Conservation (phyloP, 2,888 invertebrate genomes). For the Tupiocoris notatus region DNA sequence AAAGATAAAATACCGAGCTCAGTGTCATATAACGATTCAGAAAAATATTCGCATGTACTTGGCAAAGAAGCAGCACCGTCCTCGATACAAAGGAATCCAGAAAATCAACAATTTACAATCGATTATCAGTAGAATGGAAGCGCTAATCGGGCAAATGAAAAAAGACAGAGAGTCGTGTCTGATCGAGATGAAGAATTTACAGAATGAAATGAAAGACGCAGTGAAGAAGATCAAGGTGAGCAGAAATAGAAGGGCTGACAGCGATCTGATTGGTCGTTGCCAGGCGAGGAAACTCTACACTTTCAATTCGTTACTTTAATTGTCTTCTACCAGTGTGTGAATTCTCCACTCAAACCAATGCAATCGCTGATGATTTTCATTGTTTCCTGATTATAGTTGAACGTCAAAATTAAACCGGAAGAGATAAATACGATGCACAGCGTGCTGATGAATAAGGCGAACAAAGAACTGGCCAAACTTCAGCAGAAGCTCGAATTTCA, state of each 20-base stretch:
- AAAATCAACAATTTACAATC: conserved; percentile 70
- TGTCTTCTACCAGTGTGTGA: too few relatives aligned
- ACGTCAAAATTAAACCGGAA: conserved; percentile 64
- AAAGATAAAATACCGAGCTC: conserved; percentile 83
- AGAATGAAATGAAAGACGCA: conserved; percentile 66
- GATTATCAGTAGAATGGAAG: conserved; percentile 71
- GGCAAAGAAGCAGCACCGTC: conserved; percentile 75
- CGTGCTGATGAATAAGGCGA: conserved; percentile 68
- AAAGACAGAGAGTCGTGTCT: conserved; percentile 70
- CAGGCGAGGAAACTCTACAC: too few relatives aligned
- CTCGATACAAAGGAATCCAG: conserved; percentile 72
- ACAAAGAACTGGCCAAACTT: conserved; percentile 66
- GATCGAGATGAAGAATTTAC: conserved; percentile 70
- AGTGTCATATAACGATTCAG: conserved; percentile 78
- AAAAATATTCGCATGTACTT: conserved; percentile 80
- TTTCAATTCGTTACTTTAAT: too few relatives aligned
- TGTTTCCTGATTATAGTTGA: too few relatives aligned
- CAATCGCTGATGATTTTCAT: too few relatives aligned
- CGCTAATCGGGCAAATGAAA: conserved; percentile 75
- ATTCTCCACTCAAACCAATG: too few relatives aligned
- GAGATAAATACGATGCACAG: conserved; percentile 73
- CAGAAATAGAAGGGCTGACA: too few relatives aligned
- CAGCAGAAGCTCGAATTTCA: conserved; percentile 72
- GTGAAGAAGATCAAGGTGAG: conserved; percentile 71
- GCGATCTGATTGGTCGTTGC: too few relatives aligned